Base-by-base conservation (phyloP, 2,113 vertebrate genomes). In the Malurus cyaneus region DNA sequence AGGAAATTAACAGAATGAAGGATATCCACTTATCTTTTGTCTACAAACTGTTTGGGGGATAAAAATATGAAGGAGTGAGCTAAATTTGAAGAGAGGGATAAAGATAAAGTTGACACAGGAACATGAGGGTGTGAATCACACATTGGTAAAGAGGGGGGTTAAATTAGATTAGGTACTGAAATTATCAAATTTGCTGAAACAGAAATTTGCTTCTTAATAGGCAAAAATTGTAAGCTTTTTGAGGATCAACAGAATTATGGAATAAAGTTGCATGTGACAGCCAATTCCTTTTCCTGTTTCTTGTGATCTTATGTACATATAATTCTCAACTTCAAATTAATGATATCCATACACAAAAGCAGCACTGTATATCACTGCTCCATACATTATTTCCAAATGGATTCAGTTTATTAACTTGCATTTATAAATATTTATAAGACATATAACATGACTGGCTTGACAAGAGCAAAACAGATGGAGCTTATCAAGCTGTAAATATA, bases 401-500 rank as follows among this genome's bases (percentile, higher is more conserved):
- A 57, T 91, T 72, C 66, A 57, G 34, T 82, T 85, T 89, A 94
- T 89, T 89, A 81, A 80, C 28, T 85, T 79, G 23, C 50, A 57
- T 79, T 84, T 87, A 81, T 89, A 89, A 93, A 85, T 97, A 87
- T 93, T 93, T 92, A 79, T 94, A 36, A 60, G 65, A 64, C 23
- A 26, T 87, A 57, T 64, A 71, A 83, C 88, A 81, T 64, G 73
- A 87, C 70, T 93, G 49, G 46, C 70, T 94, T 91, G 93, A 93
- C 92, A 89, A 81, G 25, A 92, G 53, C n/a, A 64, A 60, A 90
- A 81, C 60, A 78, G 44, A 74, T 86, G 92, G 83, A 80, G 61
- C 11, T 11, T 49, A 86, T 81, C 2, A 1, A 69, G 25, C 59
- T 66, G 67, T 83, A 88, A 88, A 90, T 81, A 74, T 7, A 69